Conservation (phyloP, 2,113 vertebrate species). For the Alces alces region DNA sequence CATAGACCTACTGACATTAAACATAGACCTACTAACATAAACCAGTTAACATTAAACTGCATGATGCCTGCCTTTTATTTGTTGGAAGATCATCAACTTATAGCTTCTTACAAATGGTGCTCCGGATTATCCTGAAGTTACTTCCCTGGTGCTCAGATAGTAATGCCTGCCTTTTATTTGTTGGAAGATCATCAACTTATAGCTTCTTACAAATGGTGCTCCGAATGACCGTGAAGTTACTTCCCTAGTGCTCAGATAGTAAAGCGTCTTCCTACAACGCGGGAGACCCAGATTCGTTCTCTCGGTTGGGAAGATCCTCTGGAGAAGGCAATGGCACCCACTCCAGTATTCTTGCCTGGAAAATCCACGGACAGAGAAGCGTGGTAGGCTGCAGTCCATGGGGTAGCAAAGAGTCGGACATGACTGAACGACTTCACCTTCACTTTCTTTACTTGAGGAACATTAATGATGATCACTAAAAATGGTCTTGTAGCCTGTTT, state of each 20-base stretch:
- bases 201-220: not conserved
- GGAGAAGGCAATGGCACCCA: not conserved
- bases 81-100: not conserved
- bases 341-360: not conserved
- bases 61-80: not conserved
- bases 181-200: not conserved
- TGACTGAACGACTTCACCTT: not conserved
- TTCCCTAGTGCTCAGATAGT: not conserved
- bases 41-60: not conserved
- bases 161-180: not conserved
- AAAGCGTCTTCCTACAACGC: not conserved
- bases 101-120: not conserved
- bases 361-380: not conserved
- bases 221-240: not conserved
- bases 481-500: not conserved
- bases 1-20: not conserved
- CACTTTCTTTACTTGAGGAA: not conserved
- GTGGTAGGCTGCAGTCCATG: not conserved
- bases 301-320: not conserved
- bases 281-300: fast-evolving
- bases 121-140: not conserved
- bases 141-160: not conserved
- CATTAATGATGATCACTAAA: not conserved
- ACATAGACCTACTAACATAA: not conserved
- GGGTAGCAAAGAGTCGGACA: not conserved